Base-by-base conservation (phyloP, 2,113 vertebrate genomes). In the Grammomys dolichurus region DNA sequence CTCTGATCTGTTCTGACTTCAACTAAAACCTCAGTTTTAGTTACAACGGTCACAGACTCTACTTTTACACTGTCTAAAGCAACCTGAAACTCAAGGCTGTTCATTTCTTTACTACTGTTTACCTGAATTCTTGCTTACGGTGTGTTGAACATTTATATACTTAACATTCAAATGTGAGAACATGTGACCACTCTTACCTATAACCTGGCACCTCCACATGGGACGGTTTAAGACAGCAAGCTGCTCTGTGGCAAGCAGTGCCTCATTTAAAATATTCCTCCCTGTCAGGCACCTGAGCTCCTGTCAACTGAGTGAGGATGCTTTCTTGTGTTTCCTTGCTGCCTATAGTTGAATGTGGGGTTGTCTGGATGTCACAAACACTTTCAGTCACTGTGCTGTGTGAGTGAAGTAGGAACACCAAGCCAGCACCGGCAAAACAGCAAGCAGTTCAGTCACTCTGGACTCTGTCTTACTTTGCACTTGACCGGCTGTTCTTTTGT, bases 11-110 rank as follows among this genome's bases (percentile, higher is more conserved):
- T 7, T 7, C 10, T 22, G 43, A 19, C 43, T 48, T 85, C 16
- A 72, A 86, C 46, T 95, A 69, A 70, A 94, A 89, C 93, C 85
- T 40, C 78, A 88, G 33, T 46, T 75, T 60, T 93, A 85, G 90
- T 48, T 81, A 81, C 28, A 81, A 51, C 36, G 80, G 73, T 51
- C 67, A 69, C 0, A 26, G 43, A 88, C 58, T 63, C 93, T 89
- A 81, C 76, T 73, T 94, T 89, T 48, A 96, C 16, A 81, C 69
- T 51, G 91, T 24, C 24, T n/a, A 60, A 67, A 67, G 60, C 48
- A 91, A 92, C 13, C 91, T 22, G 77, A 80, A 91, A 80, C 40
- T 87, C 75, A 46, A 93, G 94, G 63, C 20, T 96, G 16, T 76
- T 77, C 48, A 46, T 10, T 86, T 69, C 54, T 70, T 86, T 78